phyloP scores from a whole-genome alignment of 2,113 vertebrate genomes.

The Nothobranchius kuhntae region DNA sequence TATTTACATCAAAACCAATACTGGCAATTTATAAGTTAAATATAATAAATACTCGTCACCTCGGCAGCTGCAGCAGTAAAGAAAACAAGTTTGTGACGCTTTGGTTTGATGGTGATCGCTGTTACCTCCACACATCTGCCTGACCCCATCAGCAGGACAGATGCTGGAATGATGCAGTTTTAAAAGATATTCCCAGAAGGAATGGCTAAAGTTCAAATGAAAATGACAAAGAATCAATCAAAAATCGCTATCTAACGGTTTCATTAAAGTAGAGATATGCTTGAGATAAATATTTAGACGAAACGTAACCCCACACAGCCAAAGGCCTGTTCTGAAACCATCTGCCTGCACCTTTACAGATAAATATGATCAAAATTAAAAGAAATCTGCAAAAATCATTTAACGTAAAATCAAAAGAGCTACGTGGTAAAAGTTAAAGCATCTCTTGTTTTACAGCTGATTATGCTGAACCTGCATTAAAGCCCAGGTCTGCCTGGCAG shows the following conservation, averaged over 20 bases:
- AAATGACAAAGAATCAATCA: conserved; percentile 11
- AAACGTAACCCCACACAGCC: neutral
- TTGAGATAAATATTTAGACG: neutral
- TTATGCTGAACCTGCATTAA: neutral
- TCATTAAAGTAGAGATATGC: neutral
- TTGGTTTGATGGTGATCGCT: conserved; percentile 22
- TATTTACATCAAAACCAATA: conserved; percentile 32
- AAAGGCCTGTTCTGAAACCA: neutral
- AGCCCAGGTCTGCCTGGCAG: neutral
- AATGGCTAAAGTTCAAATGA: conserved; percentile 1
- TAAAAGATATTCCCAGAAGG: conserved; percentile 4
- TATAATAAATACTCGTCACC: conserved; percentile 6
- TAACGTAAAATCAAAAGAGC: conserved; percentile 23
- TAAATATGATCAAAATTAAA: conserved; percentile 4
- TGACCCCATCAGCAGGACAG: conserved; percentile 17
- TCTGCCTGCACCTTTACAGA: conserved; percentile 6
- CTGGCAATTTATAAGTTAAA: conserved; percentile 17
- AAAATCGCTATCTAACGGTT: neutral
- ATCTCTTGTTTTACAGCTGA: neutral
- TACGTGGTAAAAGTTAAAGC: conserved; percentile 3
- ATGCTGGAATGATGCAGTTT: conserved; percentile 40
- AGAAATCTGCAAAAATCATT: conserved; percentile 2
- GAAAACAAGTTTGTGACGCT: neutral
- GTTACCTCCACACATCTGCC: conserved; percentile 2
- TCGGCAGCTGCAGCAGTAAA: too few relatives aligned